Conservation (phyloP, 2,888 invertebrate species). For the Labia minor region DNA sequence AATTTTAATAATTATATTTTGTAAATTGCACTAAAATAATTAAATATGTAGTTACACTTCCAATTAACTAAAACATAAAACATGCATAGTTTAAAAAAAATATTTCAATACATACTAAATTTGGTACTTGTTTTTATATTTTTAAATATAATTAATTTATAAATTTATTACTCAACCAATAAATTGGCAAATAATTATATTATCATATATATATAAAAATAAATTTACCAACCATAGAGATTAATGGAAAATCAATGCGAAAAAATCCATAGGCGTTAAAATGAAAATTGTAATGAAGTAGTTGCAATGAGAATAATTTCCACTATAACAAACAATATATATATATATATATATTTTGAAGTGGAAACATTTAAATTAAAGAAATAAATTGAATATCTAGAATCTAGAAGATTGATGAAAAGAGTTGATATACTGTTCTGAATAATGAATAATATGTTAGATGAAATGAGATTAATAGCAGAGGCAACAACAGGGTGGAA, state of each 20-base stretch:
- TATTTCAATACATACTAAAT: no score
- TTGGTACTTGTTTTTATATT: no score
- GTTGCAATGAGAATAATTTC: not conserved
- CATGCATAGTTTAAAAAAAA: no score
- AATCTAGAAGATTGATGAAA: no score
- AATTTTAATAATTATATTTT: no score
- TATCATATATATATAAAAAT: not conserved
- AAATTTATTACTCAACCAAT: not conserved
- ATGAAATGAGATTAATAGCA: no score
- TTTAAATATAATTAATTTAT: not conserved
- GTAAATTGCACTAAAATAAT: not conserved
- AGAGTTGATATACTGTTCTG: no score
- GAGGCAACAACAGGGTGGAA: no score
- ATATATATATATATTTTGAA: not conserved
- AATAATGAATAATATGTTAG: no score
- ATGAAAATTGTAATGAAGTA: not conserved
- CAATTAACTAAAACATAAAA: not conserved
- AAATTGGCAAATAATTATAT: not conserved
- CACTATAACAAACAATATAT: not conserved
- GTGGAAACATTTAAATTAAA: not conserved
- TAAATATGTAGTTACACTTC: not conserved
- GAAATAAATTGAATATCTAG: not conserved
- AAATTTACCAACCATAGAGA: not conserved
- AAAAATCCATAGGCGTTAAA: not conserved
- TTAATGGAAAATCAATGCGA: not conserved